phyloP scores from a whole-genome alignment of 1,140 invertebrate species.

The roundworm (Caenorhabditis elegans) region WBcel235 BX284602.5:3201501-3202000 shows the following conservation, averaged over 20 bases:
- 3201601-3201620: neutral
- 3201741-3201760: neutral
- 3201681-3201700: no score
- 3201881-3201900: no score
- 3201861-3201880: no score
- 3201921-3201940: no score
- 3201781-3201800: neutral
- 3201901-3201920: neutral
- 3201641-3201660: neutral
- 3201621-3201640: neutral
- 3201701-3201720: no score
- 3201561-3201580: neutral
- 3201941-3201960: no score
- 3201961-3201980: no score
- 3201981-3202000: no score
- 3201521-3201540: neutral
- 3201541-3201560: neutral
- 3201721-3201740: neutral
- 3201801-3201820: neutral
- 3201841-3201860: no score
- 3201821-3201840: no score
- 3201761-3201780: neutral
- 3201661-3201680: neutral
- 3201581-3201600: neutral
- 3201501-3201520: no score